A percentile compares a stretch with the other conserved stretches of the same genome.
Evolutionary conservation across 2,113 vertebrate genomes (phyloP).

Genomic region (Nothoprocta perdicaria): DNA sequence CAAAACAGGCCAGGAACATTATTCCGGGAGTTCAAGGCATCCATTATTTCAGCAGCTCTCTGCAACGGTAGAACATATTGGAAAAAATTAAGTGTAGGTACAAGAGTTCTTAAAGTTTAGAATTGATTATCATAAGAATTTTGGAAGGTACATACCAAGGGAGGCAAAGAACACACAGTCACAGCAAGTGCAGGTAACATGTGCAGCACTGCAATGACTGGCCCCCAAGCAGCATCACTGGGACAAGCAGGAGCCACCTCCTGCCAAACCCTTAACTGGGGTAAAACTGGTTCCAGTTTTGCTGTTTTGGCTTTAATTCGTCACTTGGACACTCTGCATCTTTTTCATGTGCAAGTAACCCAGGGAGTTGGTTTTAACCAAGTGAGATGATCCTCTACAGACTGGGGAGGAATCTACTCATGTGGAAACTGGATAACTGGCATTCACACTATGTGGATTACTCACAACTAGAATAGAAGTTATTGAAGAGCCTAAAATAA

Average conservation of each 20-base stretch:
- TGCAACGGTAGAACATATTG: not conserved
- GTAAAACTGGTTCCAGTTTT: not conserved
- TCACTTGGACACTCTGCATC: not conserved
- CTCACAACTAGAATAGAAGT: not conserved
- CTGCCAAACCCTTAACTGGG: not conserved
- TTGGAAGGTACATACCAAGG: not conserved
- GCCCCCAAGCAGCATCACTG: fast-evolving
- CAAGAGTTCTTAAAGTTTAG: not conserved
- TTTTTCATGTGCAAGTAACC: not conserved
- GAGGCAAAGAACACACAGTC: not conserved
- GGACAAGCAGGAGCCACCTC: not conserved
- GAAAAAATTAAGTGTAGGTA: not conserved
- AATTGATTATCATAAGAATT: not conserved
- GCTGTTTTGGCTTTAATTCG: not conserved
- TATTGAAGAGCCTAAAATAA: not conserved
- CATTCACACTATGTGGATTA: fast-evolving
- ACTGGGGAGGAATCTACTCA: not conserved
- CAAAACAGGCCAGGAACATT: not conserved
- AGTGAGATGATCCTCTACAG: not conserved
- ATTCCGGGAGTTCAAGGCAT: not conserved
- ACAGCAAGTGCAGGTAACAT: not conserved
- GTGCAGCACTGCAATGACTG: not conserved
- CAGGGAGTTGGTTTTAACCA: not conserved
- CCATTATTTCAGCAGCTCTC: not conserved
- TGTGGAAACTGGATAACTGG: not conserved